Evolutionary conservation across 2,113 vertebrate species (phyloP).

Genomic region (Onychorhynchus coronatus): DNA sequence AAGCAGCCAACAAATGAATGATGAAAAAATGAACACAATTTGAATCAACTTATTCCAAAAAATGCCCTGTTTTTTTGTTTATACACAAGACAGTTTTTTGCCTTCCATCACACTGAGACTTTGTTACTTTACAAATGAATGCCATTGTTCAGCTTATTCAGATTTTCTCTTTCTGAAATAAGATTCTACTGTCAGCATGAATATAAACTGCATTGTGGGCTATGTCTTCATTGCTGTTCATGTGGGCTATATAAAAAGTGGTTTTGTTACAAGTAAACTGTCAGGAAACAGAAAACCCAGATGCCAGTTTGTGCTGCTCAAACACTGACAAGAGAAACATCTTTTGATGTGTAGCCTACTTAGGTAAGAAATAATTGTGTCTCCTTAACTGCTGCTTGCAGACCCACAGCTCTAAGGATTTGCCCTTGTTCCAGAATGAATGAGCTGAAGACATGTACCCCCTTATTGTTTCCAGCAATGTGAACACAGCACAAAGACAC

Average conservation of each 20-base stretch:
- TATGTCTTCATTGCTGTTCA: background rate
- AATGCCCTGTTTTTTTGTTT: background rate
- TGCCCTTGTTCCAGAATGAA: background rate
- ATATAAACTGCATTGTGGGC: background rate
- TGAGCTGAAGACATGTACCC: rapidly evolving
- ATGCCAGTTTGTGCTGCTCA: background rate
- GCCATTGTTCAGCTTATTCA: background rate
- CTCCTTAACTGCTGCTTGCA: background rate
- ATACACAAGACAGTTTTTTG: background rate
- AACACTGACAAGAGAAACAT: background rate
- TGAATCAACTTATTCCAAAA: background rate
- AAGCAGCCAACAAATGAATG: background rate
- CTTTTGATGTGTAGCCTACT: background rate
- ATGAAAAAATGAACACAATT: background rate
- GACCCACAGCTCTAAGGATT: background rate
- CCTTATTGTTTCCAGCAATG: background rate
- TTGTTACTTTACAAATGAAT: background rate
- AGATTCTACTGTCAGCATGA: background rate
- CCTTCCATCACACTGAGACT: background rate
- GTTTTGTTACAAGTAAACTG: background rate
- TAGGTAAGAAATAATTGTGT: background rate
- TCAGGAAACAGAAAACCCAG: background rate
- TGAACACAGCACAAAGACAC: background rate
- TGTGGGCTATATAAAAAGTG: background rate
- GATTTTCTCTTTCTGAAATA: background rate